These are phyloP conservation scores for Pherbina coryleti DNA, from an alignment of 2,888 invertebrate genomes.

Conservation along the genomic window DNA sequence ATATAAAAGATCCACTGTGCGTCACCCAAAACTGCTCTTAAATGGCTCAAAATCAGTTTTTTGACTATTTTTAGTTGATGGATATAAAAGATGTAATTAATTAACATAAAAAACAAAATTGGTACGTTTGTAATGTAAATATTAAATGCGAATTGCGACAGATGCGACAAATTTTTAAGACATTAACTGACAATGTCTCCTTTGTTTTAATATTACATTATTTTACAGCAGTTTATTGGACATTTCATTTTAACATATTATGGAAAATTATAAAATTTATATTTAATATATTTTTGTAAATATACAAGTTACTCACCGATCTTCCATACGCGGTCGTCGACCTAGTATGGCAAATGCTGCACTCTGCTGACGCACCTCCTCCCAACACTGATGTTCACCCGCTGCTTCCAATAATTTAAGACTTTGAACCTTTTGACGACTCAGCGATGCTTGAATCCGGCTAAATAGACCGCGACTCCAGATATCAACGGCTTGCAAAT, in stretches of 20 bases:
- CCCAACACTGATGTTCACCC: constrained; percentile 78
- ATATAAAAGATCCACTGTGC: too few species aligned
- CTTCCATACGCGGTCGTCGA: constrained; percentile 92
- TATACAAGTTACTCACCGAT: constrained; percentile 72
- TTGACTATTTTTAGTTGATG: too few species aligned
- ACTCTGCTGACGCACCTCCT: constrained; percentile 79
- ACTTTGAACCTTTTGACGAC: constrained; percentile 60
- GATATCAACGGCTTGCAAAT: constrained; percentile 85
- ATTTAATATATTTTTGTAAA: background rate
- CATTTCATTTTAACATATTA: too few species aligned
- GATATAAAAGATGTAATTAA: too few species aligned
- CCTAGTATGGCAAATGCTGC: constrained; percentile 94
- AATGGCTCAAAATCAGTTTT: too few species aligned
- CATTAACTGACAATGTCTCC: too few species aligned
- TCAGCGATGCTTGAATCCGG: constrained; percentile 66
- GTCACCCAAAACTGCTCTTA: too few species aligned
- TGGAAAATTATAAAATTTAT: background rate
- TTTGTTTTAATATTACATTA: background rate
- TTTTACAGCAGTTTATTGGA: background rate
- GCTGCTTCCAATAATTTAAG: constrained; percentile 55
- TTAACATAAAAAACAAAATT: too few species aligned
- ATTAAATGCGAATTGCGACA: too few species aligned
- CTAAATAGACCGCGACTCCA: constrained; percentile 83
- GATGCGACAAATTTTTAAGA: too few species aligned
- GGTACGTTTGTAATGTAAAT: too few species aligned